phyloP scores from a whole-genome alignment of 2,888 invertebrate genomes.

The Papilio elwesi region DNA sequence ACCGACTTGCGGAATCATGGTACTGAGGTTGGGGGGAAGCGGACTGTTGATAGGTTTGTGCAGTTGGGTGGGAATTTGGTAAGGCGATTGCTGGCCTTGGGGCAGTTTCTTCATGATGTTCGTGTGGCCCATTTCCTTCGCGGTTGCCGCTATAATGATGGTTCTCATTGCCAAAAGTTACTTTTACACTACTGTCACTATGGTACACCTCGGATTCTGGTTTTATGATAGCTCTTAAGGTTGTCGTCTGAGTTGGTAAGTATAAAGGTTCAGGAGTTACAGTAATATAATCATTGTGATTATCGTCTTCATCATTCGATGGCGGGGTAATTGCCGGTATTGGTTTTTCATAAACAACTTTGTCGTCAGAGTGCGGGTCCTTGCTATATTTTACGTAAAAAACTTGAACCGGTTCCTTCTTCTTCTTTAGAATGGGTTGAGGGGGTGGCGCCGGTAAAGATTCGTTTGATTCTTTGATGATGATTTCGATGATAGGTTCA shows the following conservation, averaged over 20 bases:
- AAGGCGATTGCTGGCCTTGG: conserved; percentile 86
- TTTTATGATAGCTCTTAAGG: conserved; percentile 92
- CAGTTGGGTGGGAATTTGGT: conserved; percentile 68
- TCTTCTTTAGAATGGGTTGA: conserved; percentile 78
- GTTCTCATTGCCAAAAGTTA: conserved; percentile 90
- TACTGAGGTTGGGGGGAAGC: conserved; percentile 62
- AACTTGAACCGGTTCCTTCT: conserved; percentile 94
- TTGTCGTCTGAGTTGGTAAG: conserved; percentile 88
- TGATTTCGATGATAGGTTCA: conserved; percentile 96
- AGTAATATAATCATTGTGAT: conserved; percentile 83
- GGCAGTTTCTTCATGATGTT: conserved; percentile 85
- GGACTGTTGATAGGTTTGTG: conserved; percentile 63
- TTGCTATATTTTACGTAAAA: conserved; percentile 96
- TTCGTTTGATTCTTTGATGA: conserved; percentile 95
- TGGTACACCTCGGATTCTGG: conserved; percentile 94
- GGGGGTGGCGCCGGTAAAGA: conserved; percentile 87
- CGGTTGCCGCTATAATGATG: conserved; percentile 68
- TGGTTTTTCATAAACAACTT: conserved; percentile 91
- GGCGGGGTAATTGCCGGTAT: conserved; percentile 90
- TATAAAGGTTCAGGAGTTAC: conserved; percentile 81
- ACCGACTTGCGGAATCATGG: conserved; percentile 53
- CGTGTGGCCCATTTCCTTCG: conserved; percentile 53
- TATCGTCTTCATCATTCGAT: conserved; percentile 86
- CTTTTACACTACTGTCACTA: conserved; percentile 90
- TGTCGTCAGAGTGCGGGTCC: conserved; percentile 89